Percentiles rank a stretch among this genome's conserved stretches.
These are phyloP conservation scores for Rhinoderma darwinii DNA, from an alignment of 2,113 vertebrate genomes.

Conservation along the genomic window DNA sequence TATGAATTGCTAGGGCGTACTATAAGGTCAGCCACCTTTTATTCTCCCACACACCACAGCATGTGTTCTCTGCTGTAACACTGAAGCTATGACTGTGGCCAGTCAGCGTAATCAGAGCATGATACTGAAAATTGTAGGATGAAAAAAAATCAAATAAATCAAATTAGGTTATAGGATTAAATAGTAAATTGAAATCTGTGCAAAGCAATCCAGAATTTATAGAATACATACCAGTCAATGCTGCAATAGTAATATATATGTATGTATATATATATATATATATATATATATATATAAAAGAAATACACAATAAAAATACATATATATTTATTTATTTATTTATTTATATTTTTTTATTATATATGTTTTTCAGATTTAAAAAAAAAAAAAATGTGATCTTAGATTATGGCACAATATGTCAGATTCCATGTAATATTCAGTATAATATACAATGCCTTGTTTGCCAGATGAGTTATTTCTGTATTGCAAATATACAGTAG, in stretches of 20 bases:
- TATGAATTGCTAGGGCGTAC: slow-evolving; percentile 56
- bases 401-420: not conserved
- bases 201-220: slow-evolving; percentile 36
- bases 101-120: slow-evolving; percentile 45
- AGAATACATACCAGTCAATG: slow-evolving; percentile 26
- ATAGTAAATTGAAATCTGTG: slow-evolving; percentile 47
- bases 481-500: not conserved
- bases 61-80: slow-evolving; percentile 63
- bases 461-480: not conserved
- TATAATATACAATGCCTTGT: not conserved
- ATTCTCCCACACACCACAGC: slow-evolving; percentile 73
- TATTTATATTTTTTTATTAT: not conserved
- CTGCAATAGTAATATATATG: not conserved
- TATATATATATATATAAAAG: not conserved
- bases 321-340: not conserved
- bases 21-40: slow-evolving; percentile 71
- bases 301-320: not conserved
- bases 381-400: not conserved
- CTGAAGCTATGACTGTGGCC: not conserved
- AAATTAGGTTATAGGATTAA: slow-evolving; percentile 53
- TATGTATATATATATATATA: slow-evolving; percentile 10
- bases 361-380: no score
- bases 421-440: not conserved
- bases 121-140: slow-evolving; percentile 31
- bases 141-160: slow-evolving; percentile 33